Base-by-base conservation (phyloP, 2,888 invertebrate species). In the Gymnoscelis rufifasciata region DNA sequence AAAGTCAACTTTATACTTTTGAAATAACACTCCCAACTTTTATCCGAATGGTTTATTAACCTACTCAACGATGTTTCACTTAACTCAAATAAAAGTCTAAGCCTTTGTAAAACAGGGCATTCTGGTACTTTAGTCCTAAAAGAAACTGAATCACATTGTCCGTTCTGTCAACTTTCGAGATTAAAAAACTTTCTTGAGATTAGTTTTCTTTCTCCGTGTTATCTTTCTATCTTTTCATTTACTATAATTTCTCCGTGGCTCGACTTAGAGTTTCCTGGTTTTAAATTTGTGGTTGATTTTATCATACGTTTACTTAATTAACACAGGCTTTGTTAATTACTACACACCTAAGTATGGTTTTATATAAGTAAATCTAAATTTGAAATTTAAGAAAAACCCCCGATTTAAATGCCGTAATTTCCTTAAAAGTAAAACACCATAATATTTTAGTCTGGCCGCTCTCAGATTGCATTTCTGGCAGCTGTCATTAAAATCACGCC, bases 151-250 rank as follows among this genome's bases (percentile, higher is more conserved):
- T 53, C 43, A 38, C 51, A 51, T 53, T 53, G 49, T 51, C 45
- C 46, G 30, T 44, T 46, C 46, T 41, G 51, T 43, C 47, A 51
- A 49, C 48, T 53, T 46, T 44, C 35, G 19, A 56, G 52, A 56
- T 56, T 53, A 56, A 56, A 53, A 56, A 56, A 56, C 47, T 56
- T 56, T 48, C 42, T 53, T 36, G 28, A 42, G 44, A 56, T 47
- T 53, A 56, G 53, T 51, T 51, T 43, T 51, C 51, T 49, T 44
- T 48, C 43, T 47, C 33, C 42, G 26, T 41, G 49, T 51, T 47
- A 51, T 51, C 51, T 48, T 40, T 40, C 29, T 51, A 47, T 47
- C 47, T 51, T 49, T 45, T 44, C 39, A 49, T 49, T 51, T 47
- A 51, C 48, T 44, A 55, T 52, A 52, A 51, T 48, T 52, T 47